Evolutionary conservation across 2,888 invertebrate species (phyloP).

Genomic region (Drosophila atroscutellata): DNA sequence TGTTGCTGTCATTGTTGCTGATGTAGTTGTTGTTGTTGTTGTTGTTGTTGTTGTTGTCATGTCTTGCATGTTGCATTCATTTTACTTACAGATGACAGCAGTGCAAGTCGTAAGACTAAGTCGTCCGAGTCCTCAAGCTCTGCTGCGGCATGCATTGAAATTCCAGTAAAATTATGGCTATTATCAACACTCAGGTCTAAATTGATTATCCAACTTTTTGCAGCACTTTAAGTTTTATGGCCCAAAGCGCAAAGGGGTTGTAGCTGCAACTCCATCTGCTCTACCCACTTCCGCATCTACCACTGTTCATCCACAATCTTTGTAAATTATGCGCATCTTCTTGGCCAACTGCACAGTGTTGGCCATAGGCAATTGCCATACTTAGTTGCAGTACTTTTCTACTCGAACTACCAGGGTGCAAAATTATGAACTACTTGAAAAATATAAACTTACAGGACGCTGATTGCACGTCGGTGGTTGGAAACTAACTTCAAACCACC

Average conservation of each 20-base stretch:
- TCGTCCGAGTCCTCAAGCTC: not conserved
- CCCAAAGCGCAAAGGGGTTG: slow-evolving; percentile 33
- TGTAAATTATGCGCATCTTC: slow-evolving; percentile 44
- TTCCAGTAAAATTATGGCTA: slow-evolving; percentile 45
- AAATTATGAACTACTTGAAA: slow-evolving; percentile 65
- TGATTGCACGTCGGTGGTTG: slow-evolving; percentile 46
- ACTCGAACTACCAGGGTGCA: not conserved
- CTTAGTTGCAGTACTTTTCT: slow-evolving; percentile 16
- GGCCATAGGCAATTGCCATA: slow-evolving; percentile 50
- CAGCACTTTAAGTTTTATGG: slow-evolving; percentile 48
- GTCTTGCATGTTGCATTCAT: not conserved
- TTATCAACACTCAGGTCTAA: slow-evolving; percentile 71
- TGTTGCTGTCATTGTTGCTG: slow-evolving; percentile 7
- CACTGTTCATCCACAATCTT: slow-evolving; percentile 22
- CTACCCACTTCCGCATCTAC: not conserved
- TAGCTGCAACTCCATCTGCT: slow-evolving; percentile 11
- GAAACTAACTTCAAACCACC: not conserved
- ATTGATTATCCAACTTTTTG: slow-evolving; percentile 74
- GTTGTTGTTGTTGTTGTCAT: not conserved
- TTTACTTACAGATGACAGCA: slow-evolving; percentile 19
- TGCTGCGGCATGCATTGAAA: slow-evolving; percentile 10
- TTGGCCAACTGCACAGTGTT: slow-evolving; percentile 34
- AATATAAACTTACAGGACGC: slow-evolving; percentile 62
- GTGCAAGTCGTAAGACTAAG: slow-evolving; percentile 1
- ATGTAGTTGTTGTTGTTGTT: not conserved